Evolutionary conservation across 2,888 invertebrate genomes (phyloP).

Genomic region (Thyatira batis): DNA sequence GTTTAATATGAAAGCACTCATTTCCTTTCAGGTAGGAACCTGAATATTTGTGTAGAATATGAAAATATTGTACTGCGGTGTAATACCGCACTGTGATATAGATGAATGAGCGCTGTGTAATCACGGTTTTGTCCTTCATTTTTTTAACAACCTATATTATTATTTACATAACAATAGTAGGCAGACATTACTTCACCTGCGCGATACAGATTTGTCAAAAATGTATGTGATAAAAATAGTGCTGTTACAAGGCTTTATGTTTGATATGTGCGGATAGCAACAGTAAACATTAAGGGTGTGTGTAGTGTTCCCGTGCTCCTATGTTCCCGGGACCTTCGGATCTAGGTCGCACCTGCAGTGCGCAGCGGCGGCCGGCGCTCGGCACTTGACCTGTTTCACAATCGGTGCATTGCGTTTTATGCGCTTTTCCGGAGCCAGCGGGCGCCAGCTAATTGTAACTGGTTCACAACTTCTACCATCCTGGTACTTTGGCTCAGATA

Average conservation of each 20-base stretch:
- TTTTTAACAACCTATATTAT: neutral
- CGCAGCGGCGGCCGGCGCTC: conserved; percentile 37
- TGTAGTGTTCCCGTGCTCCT: conserved; percentile 8
- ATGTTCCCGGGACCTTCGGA: conserved; percentile 25
- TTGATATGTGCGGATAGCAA: neutral
- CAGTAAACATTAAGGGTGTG: conserved; percentile 5
- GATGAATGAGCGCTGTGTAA: neutral
- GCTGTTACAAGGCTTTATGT: neutral
- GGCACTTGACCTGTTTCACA: conserved; percentile 52
- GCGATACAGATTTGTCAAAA: neutral
- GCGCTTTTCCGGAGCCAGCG: conserved; percentile 20
- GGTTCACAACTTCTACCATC: conserved; percentile 2
- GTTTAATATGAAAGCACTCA: conserved; percentile 14
- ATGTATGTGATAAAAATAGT: neutral
- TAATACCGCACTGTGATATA: neutral
- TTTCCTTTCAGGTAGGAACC: conserved; percentile 13
- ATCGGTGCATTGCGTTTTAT: conserved; percentile 48
- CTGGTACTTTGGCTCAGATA: conserved; percentile 2
- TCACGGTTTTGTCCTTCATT: neutral
- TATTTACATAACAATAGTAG: neutral
- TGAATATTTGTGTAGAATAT: conserved; percentile 9
- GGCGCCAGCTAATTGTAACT: conserved; percentile 7
- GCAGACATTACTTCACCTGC: neutral
- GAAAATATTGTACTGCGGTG: neutral
- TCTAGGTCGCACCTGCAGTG: conserved; percentile 76